A percentile compares a stretch with the other conserved stretches of the same genome.
Evolutionary conservation across 2,888 invertebrate species (phyloP).

Genomic region (Apodemia duryi): DNA sequence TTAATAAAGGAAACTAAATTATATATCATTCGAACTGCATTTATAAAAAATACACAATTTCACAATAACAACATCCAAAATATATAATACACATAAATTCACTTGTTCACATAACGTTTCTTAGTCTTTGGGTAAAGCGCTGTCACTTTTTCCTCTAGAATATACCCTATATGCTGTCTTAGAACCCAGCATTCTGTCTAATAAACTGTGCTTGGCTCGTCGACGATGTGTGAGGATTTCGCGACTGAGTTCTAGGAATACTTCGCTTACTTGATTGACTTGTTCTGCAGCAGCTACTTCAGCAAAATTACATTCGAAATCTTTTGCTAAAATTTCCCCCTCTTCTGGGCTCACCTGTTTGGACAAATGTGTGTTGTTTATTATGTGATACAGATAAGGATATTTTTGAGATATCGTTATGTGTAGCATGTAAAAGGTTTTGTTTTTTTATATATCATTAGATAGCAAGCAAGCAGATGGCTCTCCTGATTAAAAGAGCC

Average conservation of each 20-base stretch:
- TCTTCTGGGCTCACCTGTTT: slow-evolving; percentile 88
- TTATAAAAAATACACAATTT: background rate
- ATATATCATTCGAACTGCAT: background rate
- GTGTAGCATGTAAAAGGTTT: too few relatives aligned
- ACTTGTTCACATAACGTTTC: slow-evolving; percentile 32
- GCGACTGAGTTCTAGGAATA: slow-evolving; percentile 90
- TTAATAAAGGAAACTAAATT: background rate
- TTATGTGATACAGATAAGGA: too few relatives aligned
- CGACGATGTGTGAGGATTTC: slow-evolving; percentile 89
- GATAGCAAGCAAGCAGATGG: too few relatives aligned
- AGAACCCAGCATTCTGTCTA: slow-evolving; percentile 90
- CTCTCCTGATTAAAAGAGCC: too few relatives aligned
- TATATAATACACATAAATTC: slow-evolving; percentile 17
- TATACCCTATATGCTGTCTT: slow-evolving; percentile 86
- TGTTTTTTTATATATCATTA: too few relatives aligned
- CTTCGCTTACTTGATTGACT: slow-evolving; percentile 89
- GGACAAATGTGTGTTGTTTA: background rate
- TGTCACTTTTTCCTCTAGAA: slow-evolving; percentile 92
- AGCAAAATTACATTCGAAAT: slow-evolving; percentile 92
- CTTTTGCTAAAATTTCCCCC: slow-evolving; percentile 92
- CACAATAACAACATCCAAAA: background rate
- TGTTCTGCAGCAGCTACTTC: slow-evolving; percentile 95
- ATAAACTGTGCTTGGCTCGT: slow-evolving; percentile 90
- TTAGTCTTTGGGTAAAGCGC: slow-evolving; percentile 90
- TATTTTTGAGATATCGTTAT: too few relatives aligned